Conservation (phyloP, 2,113 vertebrate genomes). For the Ariopsis seemanni region DNA sequence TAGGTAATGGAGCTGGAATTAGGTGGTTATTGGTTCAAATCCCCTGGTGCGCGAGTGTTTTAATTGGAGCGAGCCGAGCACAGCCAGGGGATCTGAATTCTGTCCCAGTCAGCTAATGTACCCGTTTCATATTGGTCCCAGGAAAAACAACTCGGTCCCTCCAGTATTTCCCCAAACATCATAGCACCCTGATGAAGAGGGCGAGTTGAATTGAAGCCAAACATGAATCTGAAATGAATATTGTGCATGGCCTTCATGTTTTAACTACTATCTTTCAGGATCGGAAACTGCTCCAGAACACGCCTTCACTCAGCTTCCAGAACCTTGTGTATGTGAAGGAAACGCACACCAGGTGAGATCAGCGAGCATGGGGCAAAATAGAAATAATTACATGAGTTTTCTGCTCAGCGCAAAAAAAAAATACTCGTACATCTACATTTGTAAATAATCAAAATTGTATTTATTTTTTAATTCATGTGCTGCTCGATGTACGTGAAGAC, state of each 20-base stretch:
- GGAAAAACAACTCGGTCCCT: neutral
- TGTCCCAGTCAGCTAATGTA: neutral
- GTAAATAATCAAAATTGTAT: neutral
- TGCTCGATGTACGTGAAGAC: too few species aligned
- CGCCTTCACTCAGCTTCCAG: slow-evolving; percentile 63
- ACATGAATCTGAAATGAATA: neutral
- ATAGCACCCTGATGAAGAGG: neutral
- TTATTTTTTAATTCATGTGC: neutral
- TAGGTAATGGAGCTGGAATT: slow-evolving; percentile 41
- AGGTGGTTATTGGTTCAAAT: slow-evolving; percentile 48
- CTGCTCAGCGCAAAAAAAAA: neutral
- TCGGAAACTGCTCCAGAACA: slow-evolving; percentile 58
- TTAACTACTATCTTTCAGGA: slow-evolving; percentile 55
- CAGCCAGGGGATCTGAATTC: slow-evolving; percentile 5
- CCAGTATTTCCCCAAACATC: neutral
- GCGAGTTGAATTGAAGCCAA: neutral
- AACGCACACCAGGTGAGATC: slow-evolving; percentile 70
- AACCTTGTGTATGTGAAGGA: slow-evolving; percentile 70
- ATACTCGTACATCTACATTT: neutral
- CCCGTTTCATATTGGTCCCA: neutral
- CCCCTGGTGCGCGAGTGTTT: slow-evolving; percentile 25
- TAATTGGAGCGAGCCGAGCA: slow-evolving; percentile 11
- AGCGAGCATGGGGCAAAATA: neutral
- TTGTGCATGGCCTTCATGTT: neutral
- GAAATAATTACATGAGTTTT: neutral